Conservation (phyloP, 1,140 invertebrate genomes). For the Drosophila leontia region DNA sequence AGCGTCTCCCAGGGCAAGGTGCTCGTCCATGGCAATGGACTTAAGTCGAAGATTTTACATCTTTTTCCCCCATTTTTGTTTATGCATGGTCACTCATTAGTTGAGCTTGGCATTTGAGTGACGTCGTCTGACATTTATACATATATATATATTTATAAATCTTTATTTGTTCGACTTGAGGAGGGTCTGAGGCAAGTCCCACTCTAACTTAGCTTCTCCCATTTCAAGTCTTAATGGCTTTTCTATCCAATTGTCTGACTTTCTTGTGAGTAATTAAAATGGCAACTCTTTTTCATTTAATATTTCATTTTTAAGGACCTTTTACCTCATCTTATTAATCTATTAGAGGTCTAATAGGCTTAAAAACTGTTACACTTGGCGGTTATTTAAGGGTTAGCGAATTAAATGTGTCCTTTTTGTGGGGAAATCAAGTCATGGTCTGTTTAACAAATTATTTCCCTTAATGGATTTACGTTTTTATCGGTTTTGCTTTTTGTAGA, state of each 20-base stretch:
- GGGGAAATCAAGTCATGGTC: conserved; percentile 9
- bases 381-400: conserved; percentile 32
- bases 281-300: conserved; percentile 51
- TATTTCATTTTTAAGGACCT: not conserved
- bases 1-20: conserved; percentile 58
- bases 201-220: conserved; percentile 25
- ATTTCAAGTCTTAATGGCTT: conserved; percentile 64
- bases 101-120: conserved; percentile 67
- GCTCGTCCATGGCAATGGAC: conserved; percentile 75
- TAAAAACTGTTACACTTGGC: conserved; percentile 65
- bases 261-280: conserved; percentile 66
- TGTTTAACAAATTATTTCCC: not conserved
- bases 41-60: conserved; percentile 49
- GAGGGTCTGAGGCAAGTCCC: not conserved
- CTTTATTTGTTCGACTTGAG: conserved; percentile 24
- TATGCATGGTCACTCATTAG: conserved; percentile 77
- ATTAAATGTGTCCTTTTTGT: not conserved
- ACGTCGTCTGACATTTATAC: conserved; percentile 35
- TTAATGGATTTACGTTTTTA: conserved; percentile 1
- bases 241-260: conserved; percentile 56
- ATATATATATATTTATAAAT: conserved; percentile 5
- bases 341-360: conserved; percentile 59
- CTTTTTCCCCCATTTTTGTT: conserved; percentile 34
- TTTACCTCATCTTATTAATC: conserved; percentile 26
- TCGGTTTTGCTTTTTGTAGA: not conserved